Evolutionary conservation across 2,113 vertebrate genomes (phyloP).

Genomic region (Balaenoptera acutorostrata): DNA sequence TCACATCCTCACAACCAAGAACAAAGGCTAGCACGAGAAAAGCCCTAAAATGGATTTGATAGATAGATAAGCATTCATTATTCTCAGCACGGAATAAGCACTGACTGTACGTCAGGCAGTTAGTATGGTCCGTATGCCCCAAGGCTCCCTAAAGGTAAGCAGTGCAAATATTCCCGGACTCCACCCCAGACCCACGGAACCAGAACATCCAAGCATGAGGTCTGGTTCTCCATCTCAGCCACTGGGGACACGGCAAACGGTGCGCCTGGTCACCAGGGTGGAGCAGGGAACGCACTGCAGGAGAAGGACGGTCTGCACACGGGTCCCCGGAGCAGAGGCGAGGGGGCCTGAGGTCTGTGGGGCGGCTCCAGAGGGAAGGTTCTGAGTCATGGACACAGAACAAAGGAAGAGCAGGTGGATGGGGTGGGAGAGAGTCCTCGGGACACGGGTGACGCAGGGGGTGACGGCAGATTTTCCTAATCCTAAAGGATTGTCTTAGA

Average conservation of each 20-base stretch:
- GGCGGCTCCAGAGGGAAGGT: neutral
- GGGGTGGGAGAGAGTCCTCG: neutral
- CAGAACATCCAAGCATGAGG: neutral
- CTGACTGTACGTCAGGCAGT: neutral
- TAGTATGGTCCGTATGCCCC: neutral
- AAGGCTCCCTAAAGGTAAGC: neutral
- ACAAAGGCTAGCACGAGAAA: neutral
- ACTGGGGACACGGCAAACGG: neutral
- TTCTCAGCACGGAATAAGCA: neutral
- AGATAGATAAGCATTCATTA: neutral
- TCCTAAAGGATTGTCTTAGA: neutral
- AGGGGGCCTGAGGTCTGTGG: too few relatives aligned
- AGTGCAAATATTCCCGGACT: neutral
- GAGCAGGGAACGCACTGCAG: neutral
- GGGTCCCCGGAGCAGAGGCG: too few relatives aligned
- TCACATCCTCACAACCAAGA: neutral
- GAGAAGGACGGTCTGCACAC: too few relatives aligned
- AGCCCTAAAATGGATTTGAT: neutral
- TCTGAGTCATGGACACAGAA: too few relatives aligned
- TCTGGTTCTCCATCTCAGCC: neutral
- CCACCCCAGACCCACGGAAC: neutral
- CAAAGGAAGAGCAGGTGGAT: neutral
- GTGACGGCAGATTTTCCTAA: neutral
- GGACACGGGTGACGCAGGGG: neutral
- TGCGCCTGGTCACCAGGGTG: neutral